phyloP scores from a whole-genome alignment of 2,888 invertebrate genomes.

The Drosophila prolongata region DNA sequence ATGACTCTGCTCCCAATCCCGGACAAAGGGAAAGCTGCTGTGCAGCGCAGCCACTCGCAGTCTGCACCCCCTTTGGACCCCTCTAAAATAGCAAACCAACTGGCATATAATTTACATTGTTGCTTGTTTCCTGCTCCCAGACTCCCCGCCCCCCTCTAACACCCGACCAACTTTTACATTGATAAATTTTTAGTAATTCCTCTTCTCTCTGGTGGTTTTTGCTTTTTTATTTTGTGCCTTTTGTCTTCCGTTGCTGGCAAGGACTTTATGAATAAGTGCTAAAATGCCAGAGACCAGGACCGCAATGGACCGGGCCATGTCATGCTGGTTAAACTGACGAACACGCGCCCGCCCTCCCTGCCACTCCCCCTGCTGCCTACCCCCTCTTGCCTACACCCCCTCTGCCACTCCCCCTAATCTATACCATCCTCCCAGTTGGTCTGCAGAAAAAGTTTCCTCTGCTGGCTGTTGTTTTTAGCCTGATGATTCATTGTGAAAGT shows the following conservation, averaged over 20 bases:
- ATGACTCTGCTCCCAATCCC: slow-evolving; percentile 22
- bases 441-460: slow-evolving; percentile 33
- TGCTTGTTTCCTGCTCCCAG: slow-evolving; percentile 62
- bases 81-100: slow-evolving; percentile 53
- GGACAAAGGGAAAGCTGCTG: slow-evolving; percentile 50
- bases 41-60: not conserved
- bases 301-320: slow-evolving; percentile 83
- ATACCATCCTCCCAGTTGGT: slow-evolving; percentile 27
- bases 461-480: slow-evolving; percentile 54
- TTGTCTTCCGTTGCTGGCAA: slow-evolving; percentile 59
- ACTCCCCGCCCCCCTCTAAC: slow-evolving; percentile 2
- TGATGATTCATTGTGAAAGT: slow-evolving; percentile 76
- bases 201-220: slow-evolving; percentile 58
- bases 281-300: slow-evolving; percentile 82
- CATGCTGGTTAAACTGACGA: slow-evolving; percentile 84
- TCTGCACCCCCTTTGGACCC: not conserved
- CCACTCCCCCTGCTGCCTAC: not conserved
- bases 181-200: slow-evolving; percentile 78
- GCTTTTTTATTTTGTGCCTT: slow-evolving; percentile 27
- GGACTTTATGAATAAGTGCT: slow-evolving; percentile 82
- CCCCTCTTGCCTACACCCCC: not conserved
- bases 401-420: not conserved
- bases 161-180: slow-evolving; percentile 67
- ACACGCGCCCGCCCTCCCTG: slow-evolving; percentile 55
- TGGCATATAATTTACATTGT: slow-evolving; percentile 79